Conservation (phyloP, 2,888 invertebrate genomes). For the Pseudoips prasinana region DNA sequence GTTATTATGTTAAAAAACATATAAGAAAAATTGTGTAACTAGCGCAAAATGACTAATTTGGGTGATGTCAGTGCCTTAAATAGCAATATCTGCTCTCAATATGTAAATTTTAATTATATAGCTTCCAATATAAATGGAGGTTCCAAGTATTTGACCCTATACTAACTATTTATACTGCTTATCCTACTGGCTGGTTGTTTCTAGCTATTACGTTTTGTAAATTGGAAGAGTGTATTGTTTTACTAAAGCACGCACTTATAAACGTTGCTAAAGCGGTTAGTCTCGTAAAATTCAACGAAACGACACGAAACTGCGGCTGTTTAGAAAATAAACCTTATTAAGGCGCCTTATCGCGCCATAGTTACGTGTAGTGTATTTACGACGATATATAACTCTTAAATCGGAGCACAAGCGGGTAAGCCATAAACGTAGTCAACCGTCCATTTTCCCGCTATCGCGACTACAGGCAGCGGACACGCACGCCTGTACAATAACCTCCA, state of each 20-base stretch:
- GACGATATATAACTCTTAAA: conserved; percentile 66
- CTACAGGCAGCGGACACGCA: conserved; percentile 71
- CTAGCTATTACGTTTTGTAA: no score
- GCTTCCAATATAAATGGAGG: no score
- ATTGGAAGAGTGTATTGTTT: conserved; percentile 13
- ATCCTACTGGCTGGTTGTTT: no score
- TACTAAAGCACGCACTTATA: conserved; percentile 23
- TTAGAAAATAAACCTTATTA: conserved; percentile 68
- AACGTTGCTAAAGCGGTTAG: conserved; percentile 30
- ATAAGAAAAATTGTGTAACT: no score
- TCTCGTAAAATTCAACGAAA: conserved; percentile 42
- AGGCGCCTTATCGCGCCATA: conserved; percentile 59
- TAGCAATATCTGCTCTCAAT: no score
- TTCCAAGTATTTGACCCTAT: no score
- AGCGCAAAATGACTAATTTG: no score
- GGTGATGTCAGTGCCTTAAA: no score
- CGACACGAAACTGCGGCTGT: conserved; percentile 49
- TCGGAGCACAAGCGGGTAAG: conserved; percentile 66
- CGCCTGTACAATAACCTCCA: conserved; percentile 34
- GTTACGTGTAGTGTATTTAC: conserved; percentile 64
- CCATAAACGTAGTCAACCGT: conserved; percentile 80
- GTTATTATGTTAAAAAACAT: no score
- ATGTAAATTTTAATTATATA: no score
- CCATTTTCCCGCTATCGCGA: conserved; percentile 77
- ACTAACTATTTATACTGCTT: no score